A percentile compares a stretch with the other conserved stretches of the same genome.
Evolutionary conservation across 92 coral and sea anemone genomes (phyloP).

Genomic region (Porites rus): DNA sequence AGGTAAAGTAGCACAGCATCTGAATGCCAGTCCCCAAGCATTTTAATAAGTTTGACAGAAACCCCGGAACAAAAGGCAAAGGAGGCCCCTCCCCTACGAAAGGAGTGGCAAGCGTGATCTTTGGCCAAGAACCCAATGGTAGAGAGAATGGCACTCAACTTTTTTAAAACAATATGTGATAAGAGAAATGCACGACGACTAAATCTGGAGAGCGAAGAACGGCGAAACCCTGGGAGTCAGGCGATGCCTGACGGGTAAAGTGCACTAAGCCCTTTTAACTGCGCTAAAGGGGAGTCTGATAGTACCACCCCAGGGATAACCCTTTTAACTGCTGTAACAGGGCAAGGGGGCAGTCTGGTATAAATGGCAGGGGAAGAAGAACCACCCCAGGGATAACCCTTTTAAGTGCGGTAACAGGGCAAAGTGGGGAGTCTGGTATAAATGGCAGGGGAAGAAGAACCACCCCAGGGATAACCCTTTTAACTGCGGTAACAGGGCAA

Average conservation of each 20-base stretch:
- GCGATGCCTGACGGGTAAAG: neutral
- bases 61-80: neutral
- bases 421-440: too few species aligned
- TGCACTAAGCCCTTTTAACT: neutral
- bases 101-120: neutral
- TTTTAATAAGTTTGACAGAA: neutral
- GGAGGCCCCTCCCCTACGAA: neutral
- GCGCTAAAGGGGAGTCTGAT: neutral
- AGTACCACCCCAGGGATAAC: neutral
- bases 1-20: constrained; percentile 5
- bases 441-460: too few species aligned
- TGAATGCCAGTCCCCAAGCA: neutral
- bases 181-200: neutral
- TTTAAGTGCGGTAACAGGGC: too few species aligned
- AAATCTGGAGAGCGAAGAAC: neutral
- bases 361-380: too few species aligned
- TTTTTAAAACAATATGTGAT: neutral
- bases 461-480: too few species aligned
- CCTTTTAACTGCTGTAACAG: neutral
- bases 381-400: too few species aligned
- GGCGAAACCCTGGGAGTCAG: neutral
- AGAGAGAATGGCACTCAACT: neutral
- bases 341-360: too few species aligned
- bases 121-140: neutral
- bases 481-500: too few species aligned